Evolutionary conservation across 2,888 invertebrate genomes (phyloP).

Genomic region (Argyresthia albistria): DNA sequence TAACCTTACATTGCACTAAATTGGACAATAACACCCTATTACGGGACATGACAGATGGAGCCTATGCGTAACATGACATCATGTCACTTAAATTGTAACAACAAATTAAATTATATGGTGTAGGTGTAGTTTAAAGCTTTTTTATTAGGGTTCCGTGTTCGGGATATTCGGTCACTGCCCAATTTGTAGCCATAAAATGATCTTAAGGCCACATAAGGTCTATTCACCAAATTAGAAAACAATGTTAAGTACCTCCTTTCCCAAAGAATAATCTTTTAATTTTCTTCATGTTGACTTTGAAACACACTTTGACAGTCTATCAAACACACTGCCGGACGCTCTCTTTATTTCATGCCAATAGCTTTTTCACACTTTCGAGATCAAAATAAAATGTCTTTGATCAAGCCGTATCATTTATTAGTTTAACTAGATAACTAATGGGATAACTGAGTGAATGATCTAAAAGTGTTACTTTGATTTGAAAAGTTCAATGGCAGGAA

Average conservation of each 20-base stretch:
- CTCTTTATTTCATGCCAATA: no score
- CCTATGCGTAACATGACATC: not conserved
- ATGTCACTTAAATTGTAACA: not conserved
- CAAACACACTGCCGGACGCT: no score
- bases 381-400: no score
- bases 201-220: not conserved
- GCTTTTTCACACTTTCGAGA: no score
- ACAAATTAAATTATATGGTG: not conserved
- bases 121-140: not conserved
- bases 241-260: slow-evolving; percentile 20
- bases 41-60: not conserved
- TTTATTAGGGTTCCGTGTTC: not conserved
- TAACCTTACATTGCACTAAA: not conserved
- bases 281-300: slow-evolving; percentile 39
- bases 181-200: no score
- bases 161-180: no score
- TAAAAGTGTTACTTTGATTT: no score
- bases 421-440: no score
- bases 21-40: slow-evolving; percentile 1
- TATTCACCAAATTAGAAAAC: not conserved
- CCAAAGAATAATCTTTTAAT: slow-evolving; percentile 51
- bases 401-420: no score
- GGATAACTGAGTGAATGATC: no score
- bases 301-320: not conserved
- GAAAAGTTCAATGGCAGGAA: no score